These are phyloP conservation scores for Parapsyche elsis DNA, from an alignment of 1,140 invertebrate species.

Conservation along the genomic window DNA sequence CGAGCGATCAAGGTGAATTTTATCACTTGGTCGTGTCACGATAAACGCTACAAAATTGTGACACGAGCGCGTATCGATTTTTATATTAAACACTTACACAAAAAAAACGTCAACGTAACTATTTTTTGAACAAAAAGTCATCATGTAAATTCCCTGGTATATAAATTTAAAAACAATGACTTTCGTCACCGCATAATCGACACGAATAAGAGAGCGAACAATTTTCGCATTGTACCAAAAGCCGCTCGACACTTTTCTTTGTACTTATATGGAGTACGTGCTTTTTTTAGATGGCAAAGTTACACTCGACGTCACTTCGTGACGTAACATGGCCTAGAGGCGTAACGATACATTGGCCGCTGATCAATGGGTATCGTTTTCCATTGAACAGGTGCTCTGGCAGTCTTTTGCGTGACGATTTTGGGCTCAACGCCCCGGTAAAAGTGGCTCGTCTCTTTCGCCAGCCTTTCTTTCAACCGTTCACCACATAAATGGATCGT, in stretches of 20 bases:
- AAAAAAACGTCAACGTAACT: no score
- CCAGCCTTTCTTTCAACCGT: conserved; percentile 9
- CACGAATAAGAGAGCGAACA: no score
- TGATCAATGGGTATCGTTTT: neutral
- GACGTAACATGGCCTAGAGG: neutral
- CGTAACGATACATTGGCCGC: neutral
- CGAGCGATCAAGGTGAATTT: neutral
- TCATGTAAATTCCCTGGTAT: no score
- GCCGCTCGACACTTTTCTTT: no score
- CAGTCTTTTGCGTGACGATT: no score
- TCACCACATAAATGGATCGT: neutral
- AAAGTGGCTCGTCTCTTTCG: neutral
- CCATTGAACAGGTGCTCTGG: conserved; percentile 9
- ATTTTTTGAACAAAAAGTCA: no score
- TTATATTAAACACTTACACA: neutral
- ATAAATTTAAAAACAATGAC: no score
- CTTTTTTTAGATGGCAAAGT: neutral
- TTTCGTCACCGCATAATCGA: no score
- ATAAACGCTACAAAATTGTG: conserved; percentile 2
- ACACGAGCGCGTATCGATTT: conserved; percentile 7
- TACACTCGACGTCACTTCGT: neutral
- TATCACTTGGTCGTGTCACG: neutral
- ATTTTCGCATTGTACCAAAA: no score
- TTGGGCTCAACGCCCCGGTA: neutral
- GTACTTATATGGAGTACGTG: no score